Evolutionary conservation across 2,797 vertebrate species (phyloP).

Genomic region (Melanogrammus aeglefinus): DNA sequence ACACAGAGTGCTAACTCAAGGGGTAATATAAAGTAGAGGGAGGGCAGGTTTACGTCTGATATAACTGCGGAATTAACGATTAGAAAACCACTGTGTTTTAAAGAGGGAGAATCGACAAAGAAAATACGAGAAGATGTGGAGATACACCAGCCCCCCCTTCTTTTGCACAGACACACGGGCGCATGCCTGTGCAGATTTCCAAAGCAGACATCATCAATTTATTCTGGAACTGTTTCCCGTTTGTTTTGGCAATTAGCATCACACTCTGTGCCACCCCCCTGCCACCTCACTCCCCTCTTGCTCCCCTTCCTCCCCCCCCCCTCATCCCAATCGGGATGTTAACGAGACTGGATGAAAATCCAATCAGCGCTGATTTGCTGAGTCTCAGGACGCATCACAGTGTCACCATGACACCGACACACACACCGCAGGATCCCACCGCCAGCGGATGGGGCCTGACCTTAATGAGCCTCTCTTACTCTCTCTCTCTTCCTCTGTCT

Average conservation of each 20-base stretch:
- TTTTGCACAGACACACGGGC: neutral
- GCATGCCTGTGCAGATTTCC: constrained; percentile 32
- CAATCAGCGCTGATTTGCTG: constrained; percentile 67
- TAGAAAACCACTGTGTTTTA: no score
- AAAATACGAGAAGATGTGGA: no score
- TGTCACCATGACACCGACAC: no score
- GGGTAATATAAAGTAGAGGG: no score
- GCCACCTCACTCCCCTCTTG: constrained; percentile 40
- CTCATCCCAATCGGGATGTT: constrained; percentile 57
- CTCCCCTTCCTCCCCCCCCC: constrained; percentile 40
- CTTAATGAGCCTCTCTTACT: constrained; percentile 55
- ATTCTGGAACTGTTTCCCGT: constrained; percentile 46
- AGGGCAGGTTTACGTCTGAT: no score
- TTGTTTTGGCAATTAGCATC: constrained; percentile 66
- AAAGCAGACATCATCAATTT: constrained; percentile 43
- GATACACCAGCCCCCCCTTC: neutral
- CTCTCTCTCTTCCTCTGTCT: neutral
- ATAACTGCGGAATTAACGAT: no score
- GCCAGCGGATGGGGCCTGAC: constrained; percentile 18
- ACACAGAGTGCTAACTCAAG: no score
- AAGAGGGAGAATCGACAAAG: no score
- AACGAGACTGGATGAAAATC: constrained; percentile 64
- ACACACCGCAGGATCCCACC: no score
- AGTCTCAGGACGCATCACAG: constrained; percentile 20
- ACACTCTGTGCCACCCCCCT: constrained; percentile 39